Evolutionary conservation across 2,888 invertebrate genomes (phyloP), one percentile per base, ranked within the genome.

Genomic region (Trichogramma dendrolimi): DNA sequence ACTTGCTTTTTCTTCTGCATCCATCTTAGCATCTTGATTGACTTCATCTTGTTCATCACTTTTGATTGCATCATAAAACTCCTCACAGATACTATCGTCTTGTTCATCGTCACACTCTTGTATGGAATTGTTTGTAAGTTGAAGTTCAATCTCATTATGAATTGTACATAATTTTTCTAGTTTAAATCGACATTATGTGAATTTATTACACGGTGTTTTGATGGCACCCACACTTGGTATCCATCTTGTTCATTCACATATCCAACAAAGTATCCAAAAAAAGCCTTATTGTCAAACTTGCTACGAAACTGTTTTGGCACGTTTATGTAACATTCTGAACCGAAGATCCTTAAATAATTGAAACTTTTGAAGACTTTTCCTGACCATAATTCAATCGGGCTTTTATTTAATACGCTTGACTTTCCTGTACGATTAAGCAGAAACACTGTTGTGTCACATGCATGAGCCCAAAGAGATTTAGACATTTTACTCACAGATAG

Each of bases 131-230:
- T n/a, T n/a, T n/a, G n/a, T n/a, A n/a, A n/a, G n/a, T 38, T 43
- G 11, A 43, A 56, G 56, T 8, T 56, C 56, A 11, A 63, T 55
- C 46, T 41, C 39, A 41, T 56, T 41, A 11, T 56, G 50, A 14
- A 56, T 62, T 7, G 62, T 62, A 42, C 62, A 60, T 27, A 65
- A 41, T 38, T 62, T 65, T 51, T 62, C 61, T 5, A 62, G 62
- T n/a, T 59, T 57, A 65, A 65, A 53, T 65, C 59, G 14, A 65
- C 62, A 55, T 60, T 55, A 4, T 60, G 60, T 27, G 62, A 54
- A 40, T 65, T 60, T 11, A 65, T 14, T 5, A 65, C 4, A 1
- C 62, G 62, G 39, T 60, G 57, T 42, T 60, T 65, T 10, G 61
- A 64, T 8, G 64, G 59, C 3, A 61, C n/a, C 55, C 55, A 64